These are phyloP conservation scores for Frieseomelitta varia DNA, from an alignment of 1,140 invertebrate species.

Conservation along the genomic window DNA sequence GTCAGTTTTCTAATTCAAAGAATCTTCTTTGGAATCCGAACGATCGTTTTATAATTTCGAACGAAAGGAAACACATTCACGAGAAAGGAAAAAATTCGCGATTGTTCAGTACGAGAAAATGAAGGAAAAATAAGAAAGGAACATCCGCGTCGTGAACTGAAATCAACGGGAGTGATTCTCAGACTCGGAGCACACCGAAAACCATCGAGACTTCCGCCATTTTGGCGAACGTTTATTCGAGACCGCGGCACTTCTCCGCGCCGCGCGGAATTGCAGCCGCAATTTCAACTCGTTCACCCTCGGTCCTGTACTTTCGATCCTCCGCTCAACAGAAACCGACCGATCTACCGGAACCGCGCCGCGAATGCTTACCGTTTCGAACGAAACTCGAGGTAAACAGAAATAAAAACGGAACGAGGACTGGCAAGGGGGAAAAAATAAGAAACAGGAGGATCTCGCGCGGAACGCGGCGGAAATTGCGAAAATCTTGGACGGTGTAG, in stretches of 20 bases:
- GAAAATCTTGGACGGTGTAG: conserved; percentile 46
- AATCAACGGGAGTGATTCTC: not conserved
- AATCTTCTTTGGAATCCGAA: not conserved
- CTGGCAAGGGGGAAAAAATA: not conserved
- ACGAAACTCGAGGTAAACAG: not conserved
- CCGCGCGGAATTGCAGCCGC: not conserved
- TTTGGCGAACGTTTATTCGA: not conserved
- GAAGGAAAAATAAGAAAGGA: not conserved
- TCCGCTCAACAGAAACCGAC: not conserved
- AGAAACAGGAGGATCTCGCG: not conserved
- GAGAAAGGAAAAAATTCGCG: not conserved
- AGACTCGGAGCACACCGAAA: not conserved
- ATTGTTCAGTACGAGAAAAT: not conserved
- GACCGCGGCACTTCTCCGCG: not conserved
- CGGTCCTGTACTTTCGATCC: not conserved
- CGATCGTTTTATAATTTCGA: too few species aligned
- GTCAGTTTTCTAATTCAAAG: not conserved
- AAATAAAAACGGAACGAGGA: not conserved
- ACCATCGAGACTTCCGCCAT: not conserved
- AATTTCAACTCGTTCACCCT: conserved; percentile 7
- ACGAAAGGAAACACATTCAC: not conserved
- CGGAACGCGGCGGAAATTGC: conserved; percentile 47
- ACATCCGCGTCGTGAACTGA: not conserved
- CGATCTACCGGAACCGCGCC: too few species aligned
- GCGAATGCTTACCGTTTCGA: not conserved